Evolutionary conservation across 2,797 vertebrate genomes (phyloP).

Genomic region (Argya squamiceps): DNA sequence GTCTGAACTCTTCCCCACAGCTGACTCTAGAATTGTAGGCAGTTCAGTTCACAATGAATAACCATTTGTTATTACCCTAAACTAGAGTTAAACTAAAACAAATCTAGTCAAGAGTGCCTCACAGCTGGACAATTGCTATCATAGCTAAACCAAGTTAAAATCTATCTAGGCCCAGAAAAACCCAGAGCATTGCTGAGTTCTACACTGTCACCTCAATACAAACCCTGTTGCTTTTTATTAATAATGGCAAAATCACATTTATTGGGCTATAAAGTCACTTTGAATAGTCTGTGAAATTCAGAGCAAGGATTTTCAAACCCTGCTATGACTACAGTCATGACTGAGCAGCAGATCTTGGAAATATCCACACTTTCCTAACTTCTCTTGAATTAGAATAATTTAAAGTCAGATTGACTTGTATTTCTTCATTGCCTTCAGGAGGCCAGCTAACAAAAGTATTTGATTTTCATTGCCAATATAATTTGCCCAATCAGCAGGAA

Average conservation of each 20-base stretch:
- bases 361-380: neutral
- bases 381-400: neutral
- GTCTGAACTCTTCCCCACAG: neutral
- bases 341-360: neutral
- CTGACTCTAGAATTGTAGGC: neutral
- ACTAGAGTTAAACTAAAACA: neutral
- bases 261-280: neutral
- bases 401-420: neutral
- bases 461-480: neutral
- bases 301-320: neutral
- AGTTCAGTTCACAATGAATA: neutral
- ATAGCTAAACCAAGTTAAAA: neutral
- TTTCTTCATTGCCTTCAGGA: neutral
- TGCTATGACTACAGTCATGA: neutral
- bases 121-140: neutral
- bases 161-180: neutral
- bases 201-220: neutral
- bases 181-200: neutral
- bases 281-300: neutral
- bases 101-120: neutral
- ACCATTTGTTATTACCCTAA: neutral
- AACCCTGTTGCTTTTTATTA: neutral
- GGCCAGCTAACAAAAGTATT: neutral
- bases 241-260: neutral
- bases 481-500: neutral